Evolutionary conservation across 2,113 vertebrate genomes (phyloP).

Genomic region (Megaceryle maxima): DNA sequence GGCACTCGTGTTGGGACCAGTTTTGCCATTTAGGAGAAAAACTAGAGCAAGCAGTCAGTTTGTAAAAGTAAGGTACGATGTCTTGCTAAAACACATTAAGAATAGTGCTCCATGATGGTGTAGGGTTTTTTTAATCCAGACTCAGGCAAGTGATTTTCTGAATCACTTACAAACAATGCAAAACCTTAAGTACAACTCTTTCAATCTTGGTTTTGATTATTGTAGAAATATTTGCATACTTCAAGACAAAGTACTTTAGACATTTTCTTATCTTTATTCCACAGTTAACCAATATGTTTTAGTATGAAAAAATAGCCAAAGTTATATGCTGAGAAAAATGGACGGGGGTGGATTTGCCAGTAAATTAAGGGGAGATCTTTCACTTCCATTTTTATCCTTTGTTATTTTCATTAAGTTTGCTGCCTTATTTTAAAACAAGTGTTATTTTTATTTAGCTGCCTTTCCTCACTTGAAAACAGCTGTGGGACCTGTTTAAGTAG

Average conservation of each 20-base stretch:
- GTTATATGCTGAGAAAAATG: not conserved
- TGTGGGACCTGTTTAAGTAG: not conserved
- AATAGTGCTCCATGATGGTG: not conserved
- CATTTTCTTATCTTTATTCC: not conserved
- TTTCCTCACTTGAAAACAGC: not conserved
- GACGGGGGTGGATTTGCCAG: rapidly evolving
- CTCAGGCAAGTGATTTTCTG: not conserved
- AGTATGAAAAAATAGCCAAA: not conserved
- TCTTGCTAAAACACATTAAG: not conserved
- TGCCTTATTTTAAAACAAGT: not conserved
- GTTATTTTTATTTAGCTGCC: not conserved
- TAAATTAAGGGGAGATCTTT: not conserved
- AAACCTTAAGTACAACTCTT: not conserved
- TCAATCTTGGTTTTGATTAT: not conserved
- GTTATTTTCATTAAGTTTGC: not conserved
- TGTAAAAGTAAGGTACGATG: not conserved
- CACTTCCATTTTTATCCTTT: not conserved
- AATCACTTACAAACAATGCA: not conserved
- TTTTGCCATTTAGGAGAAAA: not conserved
- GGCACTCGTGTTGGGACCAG: not conserved
- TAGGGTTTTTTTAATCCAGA: not conserved
- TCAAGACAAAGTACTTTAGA: not conserved
- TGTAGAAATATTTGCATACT: not conserved
- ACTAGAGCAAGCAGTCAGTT: not conserved
- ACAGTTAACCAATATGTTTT: not conserved